phyloP scores from a whole-genome alignment of 1,140 invertebrate genomes.

The Epicauta chinensis region DNA sequence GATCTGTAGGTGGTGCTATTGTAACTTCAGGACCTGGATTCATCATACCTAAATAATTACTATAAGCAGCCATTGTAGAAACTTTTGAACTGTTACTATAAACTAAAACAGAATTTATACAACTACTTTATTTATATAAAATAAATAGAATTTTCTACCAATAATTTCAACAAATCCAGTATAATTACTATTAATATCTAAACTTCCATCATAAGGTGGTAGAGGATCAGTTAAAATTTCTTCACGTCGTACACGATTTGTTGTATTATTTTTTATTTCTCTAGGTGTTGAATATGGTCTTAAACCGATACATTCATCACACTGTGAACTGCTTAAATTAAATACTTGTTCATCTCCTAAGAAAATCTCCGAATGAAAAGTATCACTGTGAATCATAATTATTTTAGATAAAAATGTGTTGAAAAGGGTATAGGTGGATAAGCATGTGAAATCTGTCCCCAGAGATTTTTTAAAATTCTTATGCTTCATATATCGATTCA shows the following conservation, averaged over 20 bases:
- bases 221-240: slow-evolving; percentile 31
- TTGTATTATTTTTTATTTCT: slow-evolving; percentile 25
- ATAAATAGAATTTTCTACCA: slow-evolving; percentile 53
- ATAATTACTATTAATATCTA: slow-evolving; percentile 71
- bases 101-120: slow-evolving; percentile 20
- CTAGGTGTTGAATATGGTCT: slow-evolving; percentile 43
- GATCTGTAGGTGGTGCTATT: slow-evolving; percentile 32
- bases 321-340: slow-evolving; percentile 42
- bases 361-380: slow-evolving; percentile 54
- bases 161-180: slow-evolving; percentile 77
- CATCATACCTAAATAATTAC: slow-evolving; percentile 52
- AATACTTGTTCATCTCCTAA: slow-evolving; percentile 56
- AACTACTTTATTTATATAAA: neutral
- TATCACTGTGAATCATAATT: slow-evolving; percentile 40
- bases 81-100: slow-evolving; percentile 21
- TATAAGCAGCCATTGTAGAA: slow-evolving; percentile 47
- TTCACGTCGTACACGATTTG: slow-evolving; percentile 32
- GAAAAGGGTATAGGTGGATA: too few relatives aligned
- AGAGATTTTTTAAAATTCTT: too few relatives aligned
- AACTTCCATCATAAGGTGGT: slow-evolving; percentile 57
- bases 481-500: too few relatives aligned
- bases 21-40: slow-evolving; percentile 46
- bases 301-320: slow-evolving; percentile 48
- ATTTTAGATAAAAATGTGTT: neutral
- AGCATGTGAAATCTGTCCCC: too few relatives aligned